Conservation (phyloP, 2,113 vertebrate genomes). For the Phylloscopus trochilus region DNA sequence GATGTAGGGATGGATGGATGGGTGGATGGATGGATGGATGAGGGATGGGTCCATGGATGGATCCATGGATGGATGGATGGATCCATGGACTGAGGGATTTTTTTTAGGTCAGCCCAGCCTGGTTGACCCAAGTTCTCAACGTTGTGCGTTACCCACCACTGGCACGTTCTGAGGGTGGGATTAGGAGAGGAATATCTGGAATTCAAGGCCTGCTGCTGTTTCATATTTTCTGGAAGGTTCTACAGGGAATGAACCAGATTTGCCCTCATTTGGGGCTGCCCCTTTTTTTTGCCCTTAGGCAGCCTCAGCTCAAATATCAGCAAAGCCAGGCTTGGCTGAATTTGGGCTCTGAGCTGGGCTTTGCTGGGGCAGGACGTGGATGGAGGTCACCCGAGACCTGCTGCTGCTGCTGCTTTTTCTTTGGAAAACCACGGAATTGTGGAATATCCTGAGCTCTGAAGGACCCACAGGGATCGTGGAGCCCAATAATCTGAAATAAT, state of each 20-base stretch:
- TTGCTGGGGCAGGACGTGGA: neutral
- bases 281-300: neutral
- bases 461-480: rapidly evolving
- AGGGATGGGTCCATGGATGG: neutral
- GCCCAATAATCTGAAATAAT: neutral
- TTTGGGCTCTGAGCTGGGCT: neutral
- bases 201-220: neutral
- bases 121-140: too few relatives aligned
- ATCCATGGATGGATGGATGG: neutral
- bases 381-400: neutral
- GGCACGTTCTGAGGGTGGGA: neutral
- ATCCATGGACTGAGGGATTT: neutral
- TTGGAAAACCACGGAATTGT: neutral
- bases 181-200: neutral
- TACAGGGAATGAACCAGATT: neutral
- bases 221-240: neutral
- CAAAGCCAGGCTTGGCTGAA: neutral
- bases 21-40: too few relatives aligned
- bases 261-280: neutral
- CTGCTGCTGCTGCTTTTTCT: neutral
- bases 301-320: neutral
- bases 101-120: too few relatives aligned
- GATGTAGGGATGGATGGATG: too few relatives aligned
- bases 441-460: neutral
- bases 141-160: rapidly evolving